phyloP scores from a whole-genome alignment of 2,797 vertebrate genomes.

The Crocidura indochinensis region DNA sequence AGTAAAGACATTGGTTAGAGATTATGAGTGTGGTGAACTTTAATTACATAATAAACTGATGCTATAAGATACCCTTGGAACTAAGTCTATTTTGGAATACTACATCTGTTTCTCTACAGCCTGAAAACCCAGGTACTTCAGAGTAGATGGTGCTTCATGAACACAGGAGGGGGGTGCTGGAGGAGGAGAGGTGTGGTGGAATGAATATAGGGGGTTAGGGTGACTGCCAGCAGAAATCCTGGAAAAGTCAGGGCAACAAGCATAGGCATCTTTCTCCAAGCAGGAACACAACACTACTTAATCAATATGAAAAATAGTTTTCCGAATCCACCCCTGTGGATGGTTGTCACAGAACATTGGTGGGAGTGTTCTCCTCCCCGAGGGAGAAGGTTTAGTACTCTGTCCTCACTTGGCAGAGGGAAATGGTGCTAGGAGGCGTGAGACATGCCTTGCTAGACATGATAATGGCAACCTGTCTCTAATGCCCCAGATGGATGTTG shows the following conservation, averaged over 20 bases:
- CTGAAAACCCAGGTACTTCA: neutral
- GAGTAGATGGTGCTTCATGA: constrained; percentile 75
- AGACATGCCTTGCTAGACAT: neutral
- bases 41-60: constrained; percentile 68
- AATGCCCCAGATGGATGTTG: neutral
- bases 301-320: constrained; percentile 69
- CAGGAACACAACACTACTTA: constrained; percentile 30
- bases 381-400: neutral
- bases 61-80: constrained; percentile 56
- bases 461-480: neutral
- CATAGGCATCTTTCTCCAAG: constrained; percentile 63
- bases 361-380: no score
- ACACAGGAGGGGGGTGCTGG: neutral
- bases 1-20: constrained; percentile 28
- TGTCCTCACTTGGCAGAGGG: constrained; percentile 51
- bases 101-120: constrained; percentile 39
- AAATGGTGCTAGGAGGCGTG: neutral
- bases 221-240: constrained; percentile 50
- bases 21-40: constrained; percentile 42
- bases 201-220: no score
- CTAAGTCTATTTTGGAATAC: neutral
- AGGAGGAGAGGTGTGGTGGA: no score
- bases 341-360: constrained; percentile 57
- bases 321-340: constrained; percentile 57
- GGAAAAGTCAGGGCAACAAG: no score